Conservation (phyloP, 2,888 invertebrate genomes). For the Blera fallax region DNA sequence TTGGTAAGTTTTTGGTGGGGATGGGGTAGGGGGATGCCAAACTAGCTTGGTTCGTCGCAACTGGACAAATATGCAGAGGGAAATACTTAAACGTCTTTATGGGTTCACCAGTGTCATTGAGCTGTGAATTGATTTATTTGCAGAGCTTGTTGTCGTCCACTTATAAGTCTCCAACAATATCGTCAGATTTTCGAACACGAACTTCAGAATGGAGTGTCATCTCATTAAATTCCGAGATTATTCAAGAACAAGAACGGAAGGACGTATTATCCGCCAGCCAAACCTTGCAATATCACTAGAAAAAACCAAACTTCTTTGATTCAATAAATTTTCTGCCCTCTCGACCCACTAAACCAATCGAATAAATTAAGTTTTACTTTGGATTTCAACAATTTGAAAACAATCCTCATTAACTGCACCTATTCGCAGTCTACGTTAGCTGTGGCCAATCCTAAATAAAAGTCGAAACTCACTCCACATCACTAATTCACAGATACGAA, state of each 20-base stretch:
- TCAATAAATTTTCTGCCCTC: not conserved
- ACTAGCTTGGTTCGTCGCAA: not conserved
- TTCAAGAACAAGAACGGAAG: too few species aligned
- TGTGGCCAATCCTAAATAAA: conserved; percentile 30
- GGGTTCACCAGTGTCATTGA: not conserved
- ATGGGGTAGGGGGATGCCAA: not conserved
- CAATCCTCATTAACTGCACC: conserved; percentile 36
- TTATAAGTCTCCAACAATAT: too few species aligned
- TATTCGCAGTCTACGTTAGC: conserved; percentile 11
- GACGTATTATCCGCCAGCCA: too few species aligned
- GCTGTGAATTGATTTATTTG: not conserved
- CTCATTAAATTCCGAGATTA: too few species aligned
- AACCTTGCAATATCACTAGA: not conserved
- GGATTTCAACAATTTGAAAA: conserved; percentile 4
- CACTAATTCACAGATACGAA: conserved; percentile 10
- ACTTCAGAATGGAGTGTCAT: too few species aligned
- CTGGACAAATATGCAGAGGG: not conserved
- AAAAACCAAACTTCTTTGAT: not conserved
- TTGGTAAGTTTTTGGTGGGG: conserved; percentile 26
- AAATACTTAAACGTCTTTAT: not conserved
- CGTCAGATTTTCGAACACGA: too few species aligned
- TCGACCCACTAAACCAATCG: not conserved
- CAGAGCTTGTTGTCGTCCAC: too few species aligned
- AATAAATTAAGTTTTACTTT: not conserved
- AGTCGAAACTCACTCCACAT: conserved; percentile 13